Evolutionary conservation across 2,113 vertebrate species (phyloP), one percentile per base, ranked within the genome.

Genomic region (Pollimyrus isidori): DNA sequence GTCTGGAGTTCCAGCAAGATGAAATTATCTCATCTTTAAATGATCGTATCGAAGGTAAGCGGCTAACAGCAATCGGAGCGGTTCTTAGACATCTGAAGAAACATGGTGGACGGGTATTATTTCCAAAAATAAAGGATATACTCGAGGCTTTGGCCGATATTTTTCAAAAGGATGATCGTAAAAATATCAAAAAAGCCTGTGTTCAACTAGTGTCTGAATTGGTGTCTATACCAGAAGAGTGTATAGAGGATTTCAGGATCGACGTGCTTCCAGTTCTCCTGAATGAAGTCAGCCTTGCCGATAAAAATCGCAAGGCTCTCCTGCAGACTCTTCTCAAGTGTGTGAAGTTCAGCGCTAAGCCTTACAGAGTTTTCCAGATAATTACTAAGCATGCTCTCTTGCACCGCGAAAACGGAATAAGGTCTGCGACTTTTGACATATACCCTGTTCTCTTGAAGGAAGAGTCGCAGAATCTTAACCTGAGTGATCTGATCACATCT

Each of bases 341-440:
- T 86, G 90, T 93, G 85, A 91, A 90, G 58, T 87, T 89, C 19
- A 91, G 88, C 35, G 90, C n/a, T 82, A 80, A 69, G 39, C 88
- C n/a, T 35, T 83, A 39, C 56, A 50, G 45, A 52, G 91, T 92
- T 39, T 91, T 94, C 48, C 89, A 90, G 56, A 91, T 91, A 15
- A 92, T 95, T 1, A 90, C 92, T n/a, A 92, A 92, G 0, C 91
- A 93, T 76, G 94, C 93, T 42, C 84, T 94, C 52, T 92, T 92
- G 89, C 93, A 93, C 56, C 58, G 84, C 0, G 93, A 94, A 15
- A 85, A 91, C 42, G 90, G 90, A n/a, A 92, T 94, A 30, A 85
- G 93, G 85, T 90, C 90, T 6, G 89, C 93, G 76, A 92, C 92
- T 6, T 91, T 93, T 0, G 88, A 93, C 0, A 65, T 94, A 42